Conservation (phyloP, 2,888 invertebrate genomes). For the Falcaria lacertinaria region DNA sequence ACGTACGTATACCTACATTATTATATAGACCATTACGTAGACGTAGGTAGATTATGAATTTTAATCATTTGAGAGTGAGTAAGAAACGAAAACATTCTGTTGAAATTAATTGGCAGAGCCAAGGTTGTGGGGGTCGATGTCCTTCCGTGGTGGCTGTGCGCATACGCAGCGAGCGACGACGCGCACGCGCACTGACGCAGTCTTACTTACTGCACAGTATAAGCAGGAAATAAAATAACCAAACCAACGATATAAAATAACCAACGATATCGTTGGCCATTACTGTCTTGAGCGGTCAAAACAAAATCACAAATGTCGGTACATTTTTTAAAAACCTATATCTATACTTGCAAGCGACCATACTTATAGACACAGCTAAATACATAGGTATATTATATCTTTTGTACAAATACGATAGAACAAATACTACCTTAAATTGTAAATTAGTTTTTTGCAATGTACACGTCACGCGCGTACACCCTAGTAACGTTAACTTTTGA, state of each 20-base stretch:
- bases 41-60: constrained; percentile 24
- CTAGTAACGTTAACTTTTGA: no score
- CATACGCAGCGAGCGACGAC: constrained; percentile 28
- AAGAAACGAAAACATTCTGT: constrained; percentile 47
- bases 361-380: no score
- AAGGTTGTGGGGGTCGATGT: constrained; percentile 67
- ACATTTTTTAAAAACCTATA: no score
- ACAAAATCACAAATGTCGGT: no score
- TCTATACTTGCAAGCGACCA: no score
- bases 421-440: no score
- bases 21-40: constrained; percentile 12
- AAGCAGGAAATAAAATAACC: neutral
- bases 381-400: no score
- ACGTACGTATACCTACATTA: constrained; percentile 3
- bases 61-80: constrained; percentile 36
- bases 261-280: no score
- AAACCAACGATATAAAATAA: no score
- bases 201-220: constrained; percentile 1
- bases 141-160: constrained; percentile 43
- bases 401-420: no score
- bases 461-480: no score
- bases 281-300: neutral
- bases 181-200: constrained; percentile 10
- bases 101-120: constrained; percentile 62
- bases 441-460: no score